Base-by-base conservation (phyloP, 2,888 invertebrate species). In the Mongoloraphidia duomilia region DNA sequence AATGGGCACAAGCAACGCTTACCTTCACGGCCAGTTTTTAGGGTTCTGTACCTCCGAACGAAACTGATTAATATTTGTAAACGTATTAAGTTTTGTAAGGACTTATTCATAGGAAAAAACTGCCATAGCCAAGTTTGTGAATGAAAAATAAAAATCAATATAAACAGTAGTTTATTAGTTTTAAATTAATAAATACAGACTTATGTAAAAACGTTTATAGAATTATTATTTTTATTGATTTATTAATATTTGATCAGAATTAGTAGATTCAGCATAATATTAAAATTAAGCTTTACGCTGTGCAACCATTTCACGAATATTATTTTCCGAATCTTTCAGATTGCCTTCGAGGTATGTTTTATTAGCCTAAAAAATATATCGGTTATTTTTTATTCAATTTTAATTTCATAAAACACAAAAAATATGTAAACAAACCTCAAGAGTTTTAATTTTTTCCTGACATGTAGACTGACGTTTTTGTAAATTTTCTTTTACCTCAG, bases 321-420 rank as follows among this genome's bases (percentile, higher is more conserved):
- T 87, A 64, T 88, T 82, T 69, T 89, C 85, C 60, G 84, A 84
- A 62, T 91, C 90, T 63, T 86, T 86, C 53, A 92, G 69, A 64
- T 76, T 89, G 58, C 78, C 77, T 61, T 89, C 86, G 58, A 92
- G 70, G 64, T 86, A 87, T n/a, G 74, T 67, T 68, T 89, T 90
- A 58, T 79, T 87, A 54, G 74, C 77, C 68, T 84, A 12, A 48
- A 48, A 48, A 40, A 9, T 17, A 65, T 36, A 70, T 67, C 13
- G 53, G 9, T 38, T 44, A 41, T 17, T 40, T 44, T 50, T 50
- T 44, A 36, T 40, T 33, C 8, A 38, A 9, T n/a, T 41, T 13
- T n/a, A 33, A 14, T 42, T 46, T 41, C 26, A 49, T 3, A 49
- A 12, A 4, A 12, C 47, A 34, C 14, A 49, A 53, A 49, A 39